Evolutionary conservation across 1,140 invertebrate species (phyloP).

Genomic region (Episyrphus balteatus): DNA sequence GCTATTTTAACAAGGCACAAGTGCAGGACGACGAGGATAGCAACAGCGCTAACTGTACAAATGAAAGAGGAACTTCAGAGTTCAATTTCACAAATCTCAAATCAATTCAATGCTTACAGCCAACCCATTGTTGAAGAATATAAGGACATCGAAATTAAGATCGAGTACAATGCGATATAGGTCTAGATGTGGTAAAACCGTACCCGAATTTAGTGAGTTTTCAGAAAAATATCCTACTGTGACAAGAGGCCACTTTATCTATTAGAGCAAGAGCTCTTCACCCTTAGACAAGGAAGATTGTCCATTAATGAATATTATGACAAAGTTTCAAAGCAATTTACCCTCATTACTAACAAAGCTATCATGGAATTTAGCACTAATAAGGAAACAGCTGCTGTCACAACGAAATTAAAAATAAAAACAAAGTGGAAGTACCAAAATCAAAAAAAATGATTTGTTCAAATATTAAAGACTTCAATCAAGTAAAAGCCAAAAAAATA

Average conservation of each 20-base stretch:
- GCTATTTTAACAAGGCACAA: too few species aligned
- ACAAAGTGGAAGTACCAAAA: too few species aligned
- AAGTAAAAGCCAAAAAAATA: too few species aligned
- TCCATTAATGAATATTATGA: slow-evolving; percentile 9
- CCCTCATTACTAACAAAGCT: slow-evolving; percentile 7
- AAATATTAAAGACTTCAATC: too few species aligned
- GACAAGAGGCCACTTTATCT: slow-evolving; percentile 5
- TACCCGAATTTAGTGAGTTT: background rate
- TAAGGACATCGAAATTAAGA: background rate
- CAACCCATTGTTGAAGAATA: background rate
- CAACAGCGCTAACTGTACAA: background rate
- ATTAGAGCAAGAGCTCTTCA: slow-evolving; percentile 5
- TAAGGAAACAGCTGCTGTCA: too few species aligned
- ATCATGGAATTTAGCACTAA: slow-evolving; percentile 7
- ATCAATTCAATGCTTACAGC: background rate
- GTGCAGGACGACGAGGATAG: background rate
- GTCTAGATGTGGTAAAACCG: background rate
- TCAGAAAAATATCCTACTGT: background rate
- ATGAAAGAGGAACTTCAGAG: background rate
- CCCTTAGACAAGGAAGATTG: slow-evolving; percentile 3
- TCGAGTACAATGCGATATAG: background rate
- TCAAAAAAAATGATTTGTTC: too few species aligned
- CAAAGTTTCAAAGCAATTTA: slow-evolving; percentile 1
- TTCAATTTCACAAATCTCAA: background rate
- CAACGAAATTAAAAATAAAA: too few species aligned